Conservation (phyloP, 2,113 vertebrate genomes). For the Epinephelus fuscoguttatus region DNA sequence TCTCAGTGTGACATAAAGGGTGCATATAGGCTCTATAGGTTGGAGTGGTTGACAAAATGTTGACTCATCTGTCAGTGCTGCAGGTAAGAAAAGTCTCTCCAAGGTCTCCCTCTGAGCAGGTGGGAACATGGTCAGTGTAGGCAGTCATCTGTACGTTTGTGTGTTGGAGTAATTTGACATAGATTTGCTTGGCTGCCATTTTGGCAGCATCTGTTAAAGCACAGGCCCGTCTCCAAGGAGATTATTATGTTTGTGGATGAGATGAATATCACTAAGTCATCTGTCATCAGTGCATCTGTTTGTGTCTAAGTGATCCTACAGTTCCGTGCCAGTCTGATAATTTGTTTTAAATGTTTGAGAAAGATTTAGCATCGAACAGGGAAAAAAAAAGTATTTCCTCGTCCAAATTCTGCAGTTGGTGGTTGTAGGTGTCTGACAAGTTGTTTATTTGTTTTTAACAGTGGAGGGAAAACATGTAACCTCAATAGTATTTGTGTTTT, state of each 20-base stretch:
- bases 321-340: not conserved
- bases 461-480: not conserved
- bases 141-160: slow-evolving; percentile 24
- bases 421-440: not conserved
- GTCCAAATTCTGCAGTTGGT: not conserved
- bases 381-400: not conserved
- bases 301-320: slow-evolving; percentile 6
- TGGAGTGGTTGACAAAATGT: slow-evolving; percentile 51
- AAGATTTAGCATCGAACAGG: not conserved
- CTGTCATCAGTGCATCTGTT: slow-evolving; percentile 50
- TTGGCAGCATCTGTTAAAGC: slow-evolving; percentile 63
- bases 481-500: slow-evolving; percentile 15
- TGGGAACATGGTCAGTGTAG: slow-evolving; percentile 35
- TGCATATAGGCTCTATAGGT: slow-evolving; percentile 7
- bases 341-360: slow-evolving; percentile 14
- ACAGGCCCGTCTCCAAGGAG: slow-evolving; percentile 48
- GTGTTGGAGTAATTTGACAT: not conserved
- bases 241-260: slow-evolving; percentile 46
- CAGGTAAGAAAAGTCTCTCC: slow-evolving; percentile 36
- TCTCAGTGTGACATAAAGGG: slow-evolving; percentile 4
- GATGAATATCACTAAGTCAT: slow-evolving; percentile 47
- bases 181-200: slow-evolving; percentile 54
- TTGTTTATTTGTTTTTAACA: slow-evolving; percentile 14
- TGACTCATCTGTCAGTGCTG: slow-evolving; percentile 54
- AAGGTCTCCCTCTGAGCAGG: slow-evolving; percentile 41